Evolutionary conservation across 1,140 invertebrate species (phyloP), one percentile per base, ranked within the genome.

Genomic region (Gonioctena quinquepunctata): DNA sequence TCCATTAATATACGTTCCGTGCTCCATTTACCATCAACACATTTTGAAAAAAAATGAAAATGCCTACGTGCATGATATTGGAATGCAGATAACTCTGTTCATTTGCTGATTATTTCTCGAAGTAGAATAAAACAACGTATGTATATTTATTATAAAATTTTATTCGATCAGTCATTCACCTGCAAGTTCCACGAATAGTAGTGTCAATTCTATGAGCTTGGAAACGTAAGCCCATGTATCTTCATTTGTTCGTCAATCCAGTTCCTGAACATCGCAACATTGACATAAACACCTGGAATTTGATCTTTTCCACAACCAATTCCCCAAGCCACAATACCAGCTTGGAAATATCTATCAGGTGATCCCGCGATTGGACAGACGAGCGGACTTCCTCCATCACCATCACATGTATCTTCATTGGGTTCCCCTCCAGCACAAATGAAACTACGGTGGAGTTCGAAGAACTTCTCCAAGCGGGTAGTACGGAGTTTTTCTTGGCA

Each of bases 361-460:
- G 74, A 67, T 6, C 42, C 49, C 18, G 74, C 72, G 21, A 76
- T 60, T 3, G 81, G 79, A 74, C 88, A 89, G 11, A 88, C 83
- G 42, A 89, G 75, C 1, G 87, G 87, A 52, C 86, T 84, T 50
- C 88, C 88, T n/a, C 88, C 88, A 69, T 89, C 87, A 69, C 88
- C 87, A 84, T 88, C 89, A 80, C 90, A 91, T 0, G 89, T 88
- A 76, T 91, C 90, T 73, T 85, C 84, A 7, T 86, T 89, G 42
- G 80, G 74, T 75, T 88, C 86, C 0, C 91, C 92, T 1, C 91
- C 91, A 0, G 92, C 92, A 78, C 92, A 94, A 69, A 92, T 85
- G 80, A 93, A 93, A 48, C 88, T 89, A 0, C 85, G 72, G 76
- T 93, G 86, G 4, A 94, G 81, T 42, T 85, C 73, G 74, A 92